These are phyloP conservation scores for Zosterops hypoxanthus DNA, from an alignment of 2,113 vertebrate genomes.

Conservation along the genomic window DNA sequence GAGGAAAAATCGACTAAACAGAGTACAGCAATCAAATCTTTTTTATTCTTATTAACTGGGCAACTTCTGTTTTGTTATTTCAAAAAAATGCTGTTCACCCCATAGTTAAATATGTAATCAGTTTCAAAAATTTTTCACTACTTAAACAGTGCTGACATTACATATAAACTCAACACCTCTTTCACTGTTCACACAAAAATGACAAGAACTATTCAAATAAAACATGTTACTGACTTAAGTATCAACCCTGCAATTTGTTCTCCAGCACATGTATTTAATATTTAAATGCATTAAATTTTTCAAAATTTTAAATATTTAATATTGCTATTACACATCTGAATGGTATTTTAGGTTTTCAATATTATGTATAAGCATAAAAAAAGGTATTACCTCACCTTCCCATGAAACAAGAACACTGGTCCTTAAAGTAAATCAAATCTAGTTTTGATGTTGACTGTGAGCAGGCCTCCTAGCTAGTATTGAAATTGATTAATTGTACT, in stretches of 20 bases:
- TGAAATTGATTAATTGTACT: neutral
- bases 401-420: neutral
- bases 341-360: slow-evolving; percentile 41
- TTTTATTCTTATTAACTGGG: neutral
- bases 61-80: neutral
- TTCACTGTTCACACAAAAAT: neutral
- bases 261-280: neutral
- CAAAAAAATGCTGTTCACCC: neutral
- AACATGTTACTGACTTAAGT: neutral
- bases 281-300: slow-evolving; percentile 38
- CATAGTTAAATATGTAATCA: neutral
- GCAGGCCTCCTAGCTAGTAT: neutral
- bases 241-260: neutral
- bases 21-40: neutral
- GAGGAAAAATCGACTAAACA: neutral
- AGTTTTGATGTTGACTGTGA: neutral
- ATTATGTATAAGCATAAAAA: slow-evolving; percentile 1
- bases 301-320: slow-evolving; percentile 4
- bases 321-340: neutral
- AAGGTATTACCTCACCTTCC: slow-evolving; percentile 28
- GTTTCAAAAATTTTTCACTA: neutral
- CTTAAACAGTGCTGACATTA: neutral
- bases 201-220: neutral
- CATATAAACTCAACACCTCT: neutral
- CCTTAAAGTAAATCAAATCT: neutral